These are phyloP conservation scores for Pharmacophagus antenor DNA, from an alignment of 2,888 invertebrate genomes.

Conservation along the genomic window DNA sequence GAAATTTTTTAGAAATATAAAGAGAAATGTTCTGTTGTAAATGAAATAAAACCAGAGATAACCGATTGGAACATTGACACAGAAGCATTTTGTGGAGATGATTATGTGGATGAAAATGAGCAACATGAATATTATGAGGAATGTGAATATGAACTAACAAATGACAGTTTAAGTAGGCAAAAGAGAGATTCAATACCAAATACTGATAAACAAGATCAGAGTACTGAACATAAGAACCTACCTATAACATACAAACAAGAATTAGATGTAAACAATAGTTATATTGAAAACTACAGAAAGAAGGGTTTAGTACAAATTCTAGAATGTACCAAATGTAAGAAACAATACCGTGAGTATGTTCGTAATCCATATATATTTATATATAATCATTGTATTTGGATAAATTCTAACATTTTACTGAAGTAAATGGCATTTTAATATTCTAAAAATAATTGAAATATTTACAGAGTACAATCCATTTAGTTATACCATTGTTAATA, in stretches of 20 bases:
- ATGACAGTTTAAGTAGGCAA: slow-evolving; percentile 6
- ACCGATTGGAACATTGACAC: not conserved
- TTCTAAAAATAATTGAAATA: no score
- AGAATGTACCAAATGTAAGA: slow-evolving; percentile 36
- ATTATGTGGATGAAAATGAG: slow-evolving; percentile 6
- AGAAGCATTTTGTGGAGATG: slow-evolving; percentile 1
- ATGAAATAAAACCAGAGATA: slow-evolving; percentile 13
- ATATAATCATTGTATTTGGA: no score
- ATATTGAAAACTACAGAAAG: slow-evolving; percentile 2
- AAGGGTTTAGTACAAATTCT: slow-evolving; percentile 12
- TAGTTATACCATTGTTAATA: no score
- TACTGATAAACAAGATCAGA: not conserved
- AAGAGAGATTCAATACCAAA: not conserved
- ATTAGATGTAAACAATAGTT: slow-evolving; percentile 1
- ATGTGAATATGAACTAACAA: not conserved
- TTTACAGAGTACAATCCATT: no score
- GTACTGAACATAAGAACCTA: not conserved
- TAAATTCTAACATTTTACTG: no score
- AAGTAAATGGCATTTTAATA: no score
- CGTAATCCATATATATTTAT: not conserved
- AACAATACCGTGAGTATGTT: slow-evolving; percentile 37
- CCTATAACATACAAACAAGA: slow-evolving; percentile 12
- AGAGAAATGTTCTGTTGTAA: slow-evolving; percentile 4
- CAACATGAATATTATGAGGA: not conserved
- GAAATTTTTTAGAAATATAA: slow-evolving; percentile 13